These are phyloP conservation scores for Drosophila navojoa DNA, from an alignment of 1,140 invertebrate genomes.

Conservation along the genomic window DNA sequence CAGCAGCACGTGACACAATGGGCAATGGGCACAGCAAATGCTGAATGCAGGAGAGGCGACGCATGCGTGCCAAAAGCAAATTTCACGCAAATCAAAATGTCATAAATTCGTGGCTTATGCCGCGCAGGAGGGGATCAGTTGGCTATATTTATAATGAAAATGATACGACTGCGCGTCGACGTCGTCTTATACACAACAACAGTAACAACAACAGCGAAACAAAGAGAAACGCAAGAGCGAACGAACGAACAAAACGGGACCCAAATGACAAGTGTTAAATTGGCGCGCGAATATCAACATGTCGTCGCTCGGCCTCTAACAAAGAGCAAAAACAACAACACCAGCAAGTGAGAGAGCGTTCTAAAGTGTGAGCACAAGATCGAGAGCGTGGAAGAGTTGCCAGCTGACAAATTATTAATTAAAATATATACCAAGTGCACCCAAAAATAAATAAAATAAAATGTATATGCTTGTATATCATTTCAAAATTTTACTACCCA, in stretches of 20 bases:
- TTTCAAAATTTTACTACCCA: too few species aligned
- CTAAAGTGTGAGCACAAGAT: slow-evolving; percentile 21
- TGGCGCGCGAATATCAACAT: slow-evolving; percentile 78
- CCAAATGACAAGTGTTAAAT: slow-evolving; percentile 79
- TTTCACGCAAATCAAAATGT: slow-evolving; percentile 84
- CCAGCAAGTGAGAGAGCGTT: slow-evolving; percentile 4
- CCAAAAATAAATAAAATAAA: too few species aligned
- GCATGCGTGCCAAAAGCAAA: slow-evolving; percentile 84
- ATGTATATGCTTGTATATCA: too few species aligned
- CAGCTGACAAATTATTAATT: background rate
- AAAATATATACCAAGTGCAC: too few species aligned
- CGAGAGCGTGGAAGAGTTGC: background rate
- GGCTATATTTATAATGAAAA: slow-evolving; percentile 79
- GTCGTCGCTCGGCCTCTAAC: slow-evolving; percentile 69
- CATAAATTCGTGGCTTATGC: slow-evolving; percentile 83
- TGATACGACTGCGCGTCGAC: slow-evolving; percentile 68
- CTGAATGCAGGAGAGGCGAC: slow-evolving; percentile 39
- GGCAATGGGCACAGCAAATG: slow-evolving; percentile 16
- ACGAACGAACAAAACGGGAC: slow-evolving; percentile 39
- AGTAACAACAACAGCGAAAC: background rate
- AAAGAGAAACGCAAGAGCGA: slow-evolving; percentile 15
- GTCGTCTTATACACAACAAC: slow-evolving; percentile 6
- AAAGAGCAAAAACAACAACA: slow-evolving; percentile 46
- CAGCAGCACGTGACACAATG: slow-evolving; percentile 76
- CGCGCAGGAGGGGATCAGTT: slow-evolving; percentile 19